Percentiles rank a stretch among this genome's conserved stretches.
phyloP scores from a whole-genome alignment of 2,888 invertebrate species.

The Galerucella pusilla region DNA sequence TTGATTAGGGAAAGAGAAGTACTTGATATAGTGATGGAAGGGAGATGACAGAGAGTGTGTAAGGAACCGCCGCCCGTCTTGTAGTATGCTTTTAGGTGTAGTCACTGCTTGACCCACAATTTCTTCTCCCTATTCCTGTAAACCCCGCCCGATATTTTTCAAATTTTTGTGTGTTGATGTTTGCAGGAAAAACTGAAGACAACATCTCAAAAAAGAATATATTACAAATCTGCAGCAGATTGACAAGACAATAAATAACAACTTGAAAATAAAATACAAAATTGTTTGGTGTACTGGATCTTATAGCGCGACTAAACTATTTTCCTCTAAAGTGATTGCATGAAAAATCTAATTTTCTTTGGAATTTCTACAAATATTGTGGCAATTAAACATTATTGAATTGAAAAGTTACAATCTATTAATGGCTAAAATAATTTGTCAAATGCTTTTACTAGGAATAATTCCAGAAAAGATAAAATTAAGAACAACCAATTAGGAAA shows the following conservation, averaged over 20 bases:
- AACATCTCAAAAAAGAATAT: constrained; percentile 31
- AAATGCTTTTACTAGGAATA: too few species aligned
- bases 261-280: constrained; percentile 21
- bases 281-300: not conserved
- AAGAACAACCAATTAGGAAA: too few species aligned
- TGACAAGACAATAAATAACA: constrained; percentile 32
- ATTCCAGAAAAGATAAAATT: too few species aligned
- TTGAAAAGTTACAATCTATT: not conserved
- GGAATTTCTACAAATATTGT: not conserved
- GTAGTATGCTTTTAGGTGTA: too few species aligned
- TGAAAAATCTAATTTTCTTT: not conserved
- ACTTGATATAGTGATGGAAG: too few species aligned
- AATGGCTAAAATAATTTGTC: too few species aligned
- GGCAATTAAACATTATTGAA: not conserved
- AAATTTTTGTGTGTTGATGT: not conserved
- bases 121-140: too few species aligned
- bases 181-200: constrained; percentile 7
- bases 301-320: not conserved
- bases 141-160: not conserved
- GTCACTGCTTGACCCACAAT: too few species aligned
- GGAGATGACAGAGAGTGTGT: too few species aligned
- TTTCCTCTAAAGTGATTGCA: not conserved
- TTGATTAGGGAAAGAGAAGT: too few species aligned
- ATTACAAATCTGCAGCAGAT: constrained; percentile 36
- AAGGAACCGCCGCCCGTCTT: too few species aligned